Conservation (phyloP, 2,888 invertebrate genomes). For the Gari tellinella region DNA sequence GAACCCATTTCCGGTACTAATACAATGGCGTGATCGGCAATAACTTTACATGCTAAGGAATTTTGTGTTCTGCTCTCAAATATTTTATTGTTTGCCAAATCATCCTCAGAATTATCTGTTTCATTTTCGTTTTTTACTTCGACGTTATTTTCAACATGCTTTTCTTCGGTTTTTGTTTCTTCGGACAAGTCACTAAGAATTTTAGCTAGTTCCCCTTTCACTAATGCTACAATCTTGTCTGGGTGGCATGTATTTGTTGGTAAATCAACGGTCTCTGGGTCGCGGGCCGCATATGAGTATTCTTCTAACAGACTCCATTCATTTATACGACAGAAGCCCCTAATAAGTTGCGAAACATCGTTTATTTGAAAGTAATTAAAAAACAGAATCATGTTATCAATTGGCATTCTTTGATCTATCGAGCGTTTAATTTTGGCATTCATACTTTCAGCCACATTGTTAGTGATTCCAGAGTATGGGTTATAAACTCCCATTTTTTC, state of each 20-base stretch:
- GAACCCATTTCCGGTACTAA: too few species aligned
- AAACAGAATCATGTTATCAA: conserved; percentile 36
- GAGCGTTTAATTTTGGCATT: conserved; percentile 46
- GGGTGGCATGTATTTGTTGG: conserved; percentile 9
- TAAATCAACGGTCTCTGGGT: conserved; percentile 16
- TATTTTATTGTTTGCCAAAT: too few species aligned
- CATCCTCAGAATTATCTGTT: too few species aligned
- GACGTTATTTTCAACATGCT: too few species aligned
- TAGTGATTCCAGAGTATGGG: conserved; percentile 43
- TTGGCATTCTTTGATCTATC: conserved; percentile 32
- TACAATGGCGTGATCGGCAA: too few species aligned
- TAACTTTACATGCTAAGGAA: too few species aligned
- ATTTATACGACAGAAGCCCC: conserved; percentile 31
- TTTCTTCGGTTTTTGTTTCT: too few species aligned
- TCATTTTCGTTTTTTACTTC: too few species aligned
- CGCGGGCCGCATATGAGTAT: too few species aligned
- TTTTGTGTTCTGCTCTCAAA: too few species aligned
- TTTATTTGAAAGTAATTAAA: conserved; percentile 37
- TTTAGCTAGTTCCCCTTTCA: conserved; percentile 12
- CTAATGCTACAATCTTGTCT: too few species aligned
- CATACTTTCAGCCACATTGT: conserved; percentile 39
- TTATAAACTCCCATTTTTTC: conserved; percentile 14
- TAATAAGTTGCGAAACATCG: conserved; percentile 17
- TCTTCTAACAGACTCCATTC: conserved; percentile 22
- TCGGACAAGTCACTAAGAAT: too few species aligned